These are phyloP conservation scores for Clamator glandarius DNA, from an alignment of 2,797 vertebrate genomes.

Conservation along the genomic window DNA sequence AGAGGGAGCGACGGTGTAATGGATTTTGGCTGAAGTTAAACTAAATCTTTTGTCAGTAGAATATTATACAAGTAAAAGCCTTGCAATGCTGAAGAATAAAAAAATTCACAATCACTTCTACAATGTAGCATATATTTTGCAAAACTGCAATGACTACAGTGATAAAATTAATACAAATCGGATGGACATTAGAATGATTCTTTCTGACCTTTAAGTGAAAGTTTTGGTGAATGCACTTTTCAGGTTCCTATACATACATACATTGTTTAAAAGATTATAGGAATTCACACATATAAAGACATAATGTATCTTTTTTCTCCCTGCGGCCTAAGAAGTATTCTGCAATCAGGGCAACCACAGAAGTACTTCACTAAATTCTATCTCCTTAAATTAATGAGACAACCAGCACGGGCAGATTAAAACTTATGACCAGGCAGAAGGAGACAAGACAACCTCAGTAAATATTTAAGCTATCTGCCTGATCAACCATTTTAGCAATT, in stretches of 20 bases:
- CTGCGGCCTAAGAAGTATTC: slow-evolving; percentile 33
- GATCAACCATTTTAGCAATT: slow-evolving; percentile 54
- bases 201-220: slow-evolving; percentile 31
- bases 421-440: slow-evolving; percentile 56
- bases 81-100: slow-evolving; percentile 79
- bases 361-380: slow-evolving; percentile 54
- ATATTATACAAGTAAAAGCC: slow-evolving; percentile 77
- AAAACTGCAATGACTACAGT: slow-evolving; percentile 35
- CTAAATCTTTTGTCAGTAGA: slow-evolving; percentile 76
- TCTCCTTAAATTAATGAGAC: slow-evolving; percentile 63
- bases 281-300: slow-evolving; percentile 17
- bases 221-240: slow-evolving; percentile 24
- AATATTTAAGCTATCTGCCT: slow-evolving; percentile 67
- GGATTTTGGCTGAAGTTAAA: slow-evolving; percentile 78
- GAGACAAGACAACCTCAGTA: slow-evolving; percentile 52
- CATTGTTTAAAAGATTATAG: slow-evolving; percentile 55
- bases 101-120: slow-evolving; percentile 74
- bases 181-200: slow-evolving; percentile 50
- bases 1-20: neutral
- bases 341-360: slow-evolving; percentile 48
- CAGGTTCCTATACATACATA: slow-evolving; percentile 29
- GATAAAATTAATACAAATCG: slow-evolving; percentile 44
- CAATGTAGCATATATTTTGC: neutral
- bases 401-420: slow-evolving; percentile 34
- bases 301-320: slow-evolving; percentile 38